Conservation (phyloP, 2,888 invertebrate genomes). For the Sminthurides aquaticus region DNA sequence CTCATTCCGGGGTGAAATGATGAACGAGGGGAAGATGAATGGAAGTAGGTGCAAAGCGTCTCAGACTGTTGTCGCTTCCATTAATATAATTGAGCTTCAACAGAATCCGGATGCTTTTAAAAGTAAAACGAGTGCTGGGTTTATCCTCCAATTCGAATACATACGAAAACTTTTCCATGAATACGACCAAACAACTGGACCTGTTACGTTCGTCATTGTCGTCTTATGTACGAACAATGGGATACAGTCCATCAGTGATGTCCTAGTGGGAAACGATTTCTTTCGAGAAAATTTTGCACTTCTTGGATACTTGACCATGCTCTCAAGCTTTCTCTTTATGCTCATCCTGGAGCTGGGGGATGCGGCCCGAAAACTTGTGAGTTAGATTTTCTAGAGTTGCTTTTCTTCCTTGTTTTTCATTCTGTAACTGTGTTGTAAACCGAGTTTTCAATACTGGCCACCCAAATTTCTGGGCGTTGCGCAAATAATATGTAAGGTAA, state of each 20-base stretch:
- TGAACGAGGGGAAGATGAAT: background rate
- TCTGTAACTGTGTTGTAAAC: background rate
- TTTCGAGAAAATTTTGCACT: background rate
- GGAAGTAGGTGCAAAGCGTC: background rate
- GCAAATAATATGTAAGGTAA: too few relatives aligned
- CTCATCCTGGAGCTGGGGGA: constrained; percentile 13
- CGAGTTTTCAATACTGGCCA: too few relatives aligned
- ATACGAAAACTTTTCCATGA: constrained; percentile 16
- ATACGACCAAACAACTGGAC: constrained; percentile 21
- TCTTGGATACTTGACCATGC: background rate
- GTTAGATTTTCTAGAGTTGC: too few relatives aligned
- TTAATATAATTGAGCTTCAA: background rate
- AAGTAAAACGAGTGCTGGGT: background rate
- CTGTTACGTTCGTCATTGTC: constrained; percentile 7
- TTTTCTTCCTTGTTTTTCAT: background rate
- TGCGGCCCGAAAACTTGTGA: background rate
- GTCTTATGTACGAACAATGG: background rate
- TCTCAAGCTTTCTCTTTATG: background rate
- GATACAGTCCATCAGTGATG: constrained; percentile 15
- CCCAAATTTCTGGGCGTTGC: too few relatives aligned
- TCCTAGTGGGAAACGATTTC: background rate
- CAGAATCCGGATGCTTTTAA: background rate
- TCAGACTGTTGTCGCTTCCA: background rate
- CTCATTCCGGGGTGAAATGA: background rate
- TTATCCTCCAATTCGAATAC: constrained; percentile 11